Evolutionary conservation across 2,888 invertebrate genomes (phyloP).

Genomic region (Diarsia rubi): DNA sequence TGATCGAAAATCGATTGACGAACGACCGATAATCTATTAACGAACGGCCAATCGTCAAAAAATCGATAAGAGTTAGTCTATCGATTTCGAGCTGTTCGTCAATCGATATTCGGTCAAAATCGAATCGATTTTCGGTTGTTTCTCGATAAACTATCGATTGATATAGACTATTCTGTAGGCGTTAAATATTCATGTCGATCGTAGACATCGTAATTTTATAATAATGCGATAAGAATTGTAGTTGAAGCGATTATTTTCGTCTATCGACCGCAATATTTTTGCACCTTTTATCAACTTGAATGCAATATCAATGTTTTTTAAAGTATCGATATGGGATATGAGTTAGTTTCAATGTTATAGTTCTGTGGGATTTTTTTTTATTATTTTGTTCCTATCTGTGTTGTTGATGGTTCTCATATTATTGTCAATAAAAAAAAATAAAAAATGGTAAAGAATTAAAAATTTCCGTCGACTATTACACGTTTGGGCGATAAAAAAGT

Average conservation of each 20-base stretch:
- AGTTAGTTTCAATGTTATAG: slow-evolving; percentile 27
- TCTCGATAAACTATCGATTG: no score
- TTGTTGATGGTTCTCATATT: slow-evolving; percentile 55
- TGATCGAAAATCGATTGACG: no score
- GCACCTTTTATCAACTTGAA: neutral
- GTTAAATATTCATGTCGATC: neutral
- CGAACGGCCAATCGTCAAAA: no score
- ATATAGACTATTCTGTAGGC: no score
- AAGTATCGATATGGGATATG: slow-evolving; percentile 25
- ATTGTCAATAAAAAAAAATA: slow-evolving; percentile 14
- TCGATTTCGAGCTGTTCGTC: neutral
- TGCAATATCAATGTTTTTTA: neutral
- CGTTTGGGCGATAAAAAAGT: neutral
- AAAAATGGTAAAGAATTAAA: neutral
- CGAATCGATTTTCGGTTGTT: no score
- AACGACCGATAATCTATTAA: no score
- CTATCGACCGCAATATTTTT: neutral
- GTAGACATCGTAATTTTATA: neutral
- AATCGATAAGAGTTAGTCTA: no score
- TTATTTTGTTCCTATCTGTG: slow-evolving; percentile 46
- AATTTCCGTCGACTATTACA: neutral
- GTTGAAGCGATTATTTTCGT: neutral
- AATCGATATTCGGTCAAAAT: no score
- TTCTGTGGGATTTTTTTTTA: slow-evolving; percentile 54
- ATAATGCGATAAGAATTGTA: neutral